A percentile compares a stretch with the other conserved stretches of the same genome.
These are phyloP conservation scores for Dryobota labecula DNA, from an alignment of 2,888 invertebrate species.

Conservation along the genomic window DNA sequence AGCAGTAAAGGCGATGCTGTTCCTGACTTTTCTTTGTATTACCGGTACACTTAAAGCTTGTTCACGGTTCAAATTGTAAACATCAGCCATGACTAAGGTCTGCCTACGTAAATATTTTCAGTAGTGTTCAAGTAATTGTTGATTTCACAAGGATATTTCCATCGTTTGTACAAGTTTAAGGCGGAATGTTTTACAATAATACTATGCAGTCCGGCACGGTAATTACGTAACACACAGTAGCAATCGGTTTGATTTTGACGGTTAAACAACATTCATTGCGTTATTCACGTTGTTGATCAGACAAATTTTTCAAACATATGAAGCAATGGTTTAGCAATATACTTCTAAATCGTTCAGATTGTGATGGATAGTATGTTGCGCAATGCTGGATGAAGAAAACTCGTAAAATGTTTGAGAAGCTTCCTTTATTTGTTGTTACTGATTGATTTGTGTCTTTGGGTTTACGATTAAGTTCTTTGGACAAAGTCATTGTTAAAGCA, in stretches of 20 bases:
- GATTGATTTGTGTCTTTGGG: conserved; percentile 30
- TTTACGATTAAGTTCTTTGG: conserved; percentile 10
- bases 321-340: too few relatives aligned
- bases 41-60: conserved; percentile 16
- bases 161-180: conserved; percentile 27
- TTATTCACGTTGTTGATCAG: too few relatives aligned
- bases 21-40: background rate
- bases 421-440: conserved; percentile 11
- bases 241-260: too few relatives aligned
- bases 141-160: conserved; percentile 48
- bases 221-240: too few relatives aligned
- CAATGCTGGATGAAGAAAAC: conserved; percentile 16
- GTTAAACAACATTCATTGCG: too few relatives aligned
- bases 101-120: conserved; percentile 49
- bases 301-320: too few relatives aligned
- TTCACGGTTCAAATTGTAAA: conserved; percentile 37
- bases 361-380: too few relatives aligned
- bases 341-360: too few relatives aligned
- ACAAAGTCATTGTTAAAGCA: background rate
- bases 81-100: conserved; percentile 39
- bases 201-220: conserved; percentile 12
- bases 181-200: conserved; percentile 32
- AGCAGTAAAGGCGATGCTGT: background rate
- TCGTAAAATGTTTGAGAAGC: conserved; percentile 25
- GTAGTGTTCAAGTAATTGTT: conserved; percentile 43